phyloP scores from a whole-genome alignment of 2,888 invertebrate species.

The Rhingia campestris region DNA sequence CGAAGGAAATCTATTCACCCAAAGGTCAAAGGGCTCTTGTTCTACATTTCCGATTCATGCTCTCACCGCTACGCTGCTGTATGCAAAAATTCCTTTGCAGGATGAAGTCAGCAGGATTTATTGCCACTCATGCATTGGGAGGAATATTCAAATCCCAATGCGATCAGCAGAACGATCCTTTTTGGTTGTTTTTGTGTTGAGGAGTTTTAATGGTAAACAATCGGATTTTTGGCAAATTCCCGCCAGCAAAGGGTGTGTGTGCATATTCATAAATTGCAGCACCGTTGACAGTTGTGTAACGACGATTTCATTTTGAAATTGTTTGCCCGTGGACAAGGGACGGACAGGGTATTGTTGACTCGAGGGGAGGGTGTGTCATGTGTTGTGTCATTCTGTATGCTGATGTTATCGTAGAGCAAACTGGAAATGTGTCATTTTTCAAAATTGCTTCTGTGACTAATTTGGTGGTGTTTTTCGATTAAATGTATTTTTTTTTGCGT shows the following conservation, averaged over 20 bases:
- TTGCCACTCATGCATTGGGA: conserved; percentile 50
- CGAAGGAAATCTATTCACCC: conserved; percentile 26
- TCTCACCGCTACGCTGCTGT: not conserved
- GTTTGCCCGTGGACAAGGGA: not conserved
- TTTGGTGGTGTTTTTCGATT: conserved; percentile 51
- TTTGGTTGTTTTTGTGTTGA: conserved; percentile 2
- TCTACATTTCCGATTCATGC: conserved; percentile 55
- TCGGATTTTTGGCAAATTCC: conserved; percentile 69
- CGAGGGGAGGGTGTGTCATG: conserved; percentile 29
- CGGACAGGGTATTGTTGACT: not conserved
- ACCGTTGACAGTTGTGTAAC: conserved; percentile 71
- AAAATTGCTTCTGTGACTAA: conserved; percentile 70
- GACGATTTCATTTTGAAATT: conserved; percentile 61
- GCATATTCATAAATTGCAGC: conserved; percentile 56
- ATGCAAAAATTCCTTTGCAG: conserved; percentile 67
- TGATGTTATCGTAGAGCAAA: conserved; percentile 44
- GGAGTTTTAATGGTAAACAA: conserved; percentile 65
- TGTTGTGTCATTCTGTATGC: conserved; percentile 14
- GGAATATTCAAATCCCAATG: conserved; percentile 40
- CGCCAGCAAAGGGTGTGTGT: conserved; percentile 66
- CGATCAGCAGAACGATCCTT: conserved; percentile 18
- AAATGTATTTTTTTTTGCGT: conserved; percentile 9
- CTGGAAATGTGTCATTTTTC: conserved; percentile 69
- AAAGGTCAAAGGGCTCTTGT: conserved; percentile 66
- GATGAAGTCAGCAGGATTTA: conserved; percentile 61